A percentile compares a stretch with the other conserved stretches of the same genome.
phyloP scores from a whole-genome alignment of 2,113 vertebrate genomes.

The Pomatostomus ruficeps region DNA sequence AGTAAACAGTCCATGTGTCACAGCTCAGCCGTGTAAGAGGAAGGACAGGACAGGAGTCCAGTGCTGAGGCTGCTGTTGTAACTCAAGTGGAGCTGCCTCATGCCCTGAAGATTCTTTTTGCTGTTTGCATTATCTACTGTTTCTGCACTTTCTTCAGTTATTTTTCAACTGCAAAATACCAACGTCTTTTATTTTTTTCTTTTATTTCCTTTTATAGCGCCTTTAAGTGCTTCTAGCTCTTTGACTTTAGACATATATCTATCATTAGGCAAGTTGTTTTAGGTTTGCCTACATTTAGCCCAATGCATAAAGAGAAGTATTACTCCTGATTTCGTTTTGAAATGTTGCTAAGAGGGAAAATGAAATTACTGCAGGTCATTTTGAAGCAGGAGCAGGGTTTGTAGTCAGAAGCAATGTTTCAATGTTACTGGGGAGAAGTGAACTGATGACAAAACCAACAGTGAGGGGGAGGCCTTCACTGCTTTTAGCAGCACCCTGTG shows the following conservation, averaged over 20 bases:
- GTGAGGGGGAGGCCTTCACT: not conserved
- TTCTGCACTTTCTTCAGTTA: not conserved
- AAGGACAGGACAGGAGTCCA: not conserved
- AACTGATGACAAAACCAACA: not conserved
- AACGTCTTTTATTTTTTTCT: not conserved
- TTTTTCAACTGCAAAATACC: slow-evolving; percentile 12
- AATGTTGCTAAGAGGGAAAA: slow-evolving; percentile 17
- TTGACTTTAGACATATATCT: not conserved
- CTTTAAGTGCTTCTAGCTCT: not conserved
- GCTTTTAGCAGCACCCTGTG: not conserved
- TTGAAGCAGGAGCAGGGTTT: not conserved
- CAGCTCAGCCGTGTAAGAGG: not conserved
- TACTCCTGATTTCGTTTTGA: slow-evolving; percentile 21
- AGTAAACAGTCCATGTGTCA: not conserved
- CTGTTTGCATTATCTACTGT: not conserved
- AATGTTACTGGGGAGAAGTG: not conserved
- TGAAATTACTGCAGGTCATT: slow-evolving; percentile 10
- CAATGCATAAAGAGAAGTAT: not conserved
- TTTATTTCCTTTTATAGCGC: not conserved
- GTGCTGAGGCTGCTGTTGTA: not conserved
- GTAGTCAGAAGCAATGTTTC: slow-evolving; percentile 1
- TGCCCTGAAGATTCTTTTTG: not conserved
- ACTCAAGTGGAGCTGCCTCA: not conserved
- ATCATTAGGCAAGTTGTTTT: not conserved
- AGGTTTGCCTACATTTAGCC: slow-evolving; percentile 4